Conservation (phyloP, 2,113 vertebrate genomes). For the Piaya cayana region DNA sequence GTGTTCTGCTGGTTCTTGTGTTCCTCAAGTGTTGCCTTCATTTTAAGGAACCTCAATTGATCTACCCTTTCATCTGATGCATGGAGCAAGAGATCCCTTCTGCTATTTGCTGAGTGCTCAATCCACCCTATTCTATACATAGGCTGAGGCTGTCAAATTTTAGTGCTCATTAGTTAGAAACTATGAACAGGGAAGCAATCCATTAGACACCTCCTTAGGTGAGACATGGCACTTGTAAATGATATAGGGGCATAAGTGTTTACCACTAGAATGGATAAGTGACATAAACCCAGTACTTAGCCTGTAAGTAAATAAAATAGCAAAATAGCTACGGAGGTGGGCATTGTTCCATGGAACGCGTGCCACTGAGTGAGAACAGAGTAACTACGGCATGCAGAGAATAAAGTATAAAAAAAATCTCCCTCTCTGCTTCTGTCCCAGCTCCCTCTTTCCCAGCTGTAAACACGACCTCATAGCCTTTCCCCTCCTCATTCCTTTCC, state of each 20-base stretch:
- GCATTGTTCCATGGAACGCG: neutral
- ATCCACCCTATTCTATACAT: neutral
- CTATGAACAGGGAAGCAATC: neutral
- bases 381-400: neutral
- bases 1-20: neutral
- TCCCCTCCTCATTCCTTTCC: neutral
- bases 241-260: neutral
- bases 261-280: neutral
- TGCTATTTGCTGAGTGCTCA: neutral
- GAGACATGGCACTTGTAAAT: neutral
- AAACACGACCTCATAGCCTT: neutral
- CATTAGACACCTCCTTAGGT: neutral
- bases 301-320: neutral
- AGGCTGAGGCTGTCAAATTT: neutral
- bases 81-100: neutral
- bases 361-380: neutral
- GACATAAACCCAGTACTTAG: neutral
- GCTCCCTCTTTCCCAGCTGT: neutral
- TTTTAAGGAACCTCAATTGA: neutral
- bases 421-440: neutral
- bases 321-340: neutral
- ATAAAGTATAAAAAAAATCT: neutral
- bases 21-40: neutral
- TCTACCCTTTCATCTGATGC: neutral
- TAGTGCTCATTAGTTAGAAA: neutral